Conservation (phyloP, 2,888 invertebrate genomes). For the Ophion obscuratus region DNA sequence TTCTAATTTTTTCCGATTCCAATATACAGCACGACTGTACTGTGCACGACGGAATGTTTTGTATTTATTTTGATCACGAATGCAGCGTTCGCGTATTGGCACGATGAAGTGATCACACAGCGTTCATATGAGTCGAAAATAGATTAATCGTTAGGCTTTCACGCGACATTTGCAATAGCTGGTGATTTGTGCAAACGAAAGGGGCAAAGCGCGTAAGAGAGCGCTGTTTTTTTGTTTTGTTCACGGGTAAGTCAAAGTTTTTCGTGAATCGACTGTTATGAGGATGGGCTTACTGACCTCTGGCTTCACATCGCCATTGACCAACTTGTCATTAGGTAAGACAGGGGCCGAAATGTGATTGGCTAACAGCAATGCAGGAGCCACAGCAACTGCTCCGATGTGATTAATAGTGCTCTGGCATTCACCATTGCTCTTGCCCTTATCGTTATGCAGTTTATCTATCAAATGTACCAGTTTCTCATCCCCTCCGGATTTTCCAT, state of each 20-base stretch:
- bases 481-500: slow-evolving; percentile 75
- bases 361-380: slow-evolving; percentile 78
- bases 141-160: neutral
- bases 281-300: slow-evolving; percentile 72
- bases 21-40: too few species aligned
- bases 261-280: slow-evolving; percentile 21
- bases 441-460: slow-evolving; percentile 80
- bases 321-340: slow-evolving; percentile 74
- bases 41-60: too few species aligned
- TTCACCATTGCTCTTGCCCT: slow-evolving; percentile 74
- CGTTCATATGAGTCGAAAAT: neutral
- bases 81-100: neutral
- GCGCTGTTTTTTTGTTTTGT: neutral
- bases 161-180: neutral
- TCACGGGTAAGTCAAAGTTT: slow-evolving; percentile 19
- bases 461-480: slow-evolving; percentile 78
- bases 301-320: slow-evolving; percentile 77
- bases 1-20: too few species aligned
- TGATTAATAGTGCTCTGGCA: slow-evolving; percentile 74
- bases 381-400: slow-evolving; percentile 77
- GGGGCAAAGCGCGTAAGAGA: neutral
- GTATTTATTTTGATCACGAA: neutral
- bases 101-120: neutral
- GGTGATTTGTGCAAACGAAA: neutral
- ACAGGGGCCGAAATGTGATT: slow-evolving; percentile 77